Evolutionary conservation across 1,140 invertebrate species (phyloP).

Genomic region (Andrena cerasifolii): DNA sequence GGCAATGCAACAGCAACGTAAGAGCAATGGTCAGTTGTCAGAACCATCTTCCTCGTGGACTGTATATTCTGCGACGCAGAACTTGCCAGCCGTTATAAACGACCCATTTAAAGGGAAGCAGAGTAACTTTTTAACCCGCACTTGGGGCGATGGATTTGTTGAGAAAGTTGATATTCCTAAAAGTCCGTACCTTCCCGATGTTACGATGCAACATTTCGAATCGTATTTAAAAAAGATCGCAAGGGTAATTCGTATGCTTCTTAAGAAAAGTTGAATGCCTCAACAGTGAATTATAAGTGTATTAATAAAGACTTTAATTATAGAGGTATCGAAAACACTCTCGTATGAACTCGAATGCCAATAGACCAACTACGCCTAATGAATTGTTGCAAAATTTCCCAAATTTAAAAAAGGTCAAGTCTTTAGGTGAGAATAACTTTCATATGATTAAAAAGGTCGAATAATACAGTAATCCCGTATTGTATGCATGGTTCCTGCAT

Average conservation of each 20-base stretch:
- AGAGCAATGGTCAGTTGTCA: constrained; percentile 74
- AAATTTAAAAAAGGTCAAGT: constrained; percentile 80
- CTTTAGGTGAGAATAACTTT: constrained; percentile 67
- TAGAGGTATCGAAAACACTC: constrained; percentile 82
- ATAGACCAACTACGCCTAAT: constrained; percentile 75
- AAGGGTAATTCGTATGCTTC: constrained; percentile 62
- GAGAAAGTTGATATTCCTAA: constrained; percentile 90
- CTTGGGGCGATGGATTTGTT: constrained; percentile 98
- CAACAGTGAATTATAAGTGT: neutral
- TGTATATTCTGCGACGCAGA: constrained; percentile 93
- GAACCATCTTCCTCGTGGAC: constrained; percentile 86
- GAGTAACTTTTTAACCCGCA: constrained; percentile 97
- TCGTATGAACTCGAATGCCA: constrained; percentile 75
- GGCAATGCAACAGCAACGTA: constrained; percentile 83
- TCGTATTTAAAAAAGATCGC: constrained; percentile 91
- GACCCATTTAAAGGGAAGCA: constrained; percentile 96
- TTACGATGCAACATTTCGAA: constrained; percentile 93
- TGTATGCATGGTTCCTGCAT: too few relatives aligned
- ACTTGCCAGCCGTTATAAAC: constrained; percentile 97
- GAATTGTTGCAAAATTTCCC: constrained; percentile 82
- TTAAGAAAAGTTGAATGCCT: neutral
- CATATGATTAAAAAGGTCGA: neutral
- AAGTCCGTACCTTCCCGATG: constrained; percentile 92
- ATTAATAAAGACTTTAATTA: constrained; percentile 11
- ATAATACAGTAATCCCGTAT: too few relatives aligned